These are phyloP conservation scores for Spheniscus mendiculus DNA, from an alignment of 2,113 vertebrate genomes.

Conservation along the genomic window DNA sequence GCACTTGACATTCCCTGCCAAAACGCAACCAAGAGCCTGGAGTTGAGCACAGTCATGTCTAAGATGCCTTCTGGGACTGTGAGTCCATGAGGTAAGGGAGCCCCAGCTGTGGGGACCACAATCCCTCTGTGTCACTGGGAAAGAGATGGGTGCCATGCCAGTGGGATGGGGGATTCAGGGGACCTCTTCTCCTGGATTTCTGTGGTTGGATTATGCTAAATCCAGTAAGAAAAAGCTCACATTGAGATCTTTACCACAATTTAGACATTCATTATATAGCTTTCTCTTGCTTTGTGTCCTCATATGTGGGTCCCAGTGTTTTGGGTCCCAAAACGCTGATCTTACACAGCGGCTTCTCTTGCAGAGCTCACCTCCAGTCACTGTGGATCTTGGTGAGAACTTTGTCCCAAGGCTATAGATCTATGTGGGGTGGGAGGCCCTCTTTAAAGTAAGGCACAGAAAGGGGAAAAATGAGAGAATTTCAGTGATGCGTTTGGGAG, in stretches of 20 bases:
- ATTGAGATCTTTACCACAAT: not conserved
- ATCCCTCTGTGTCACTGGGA: fast-evolving
- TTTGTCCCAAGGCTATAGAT: not conserved
- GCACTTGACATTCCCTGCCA: not conserved
- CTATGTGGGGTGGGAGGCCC: not conserved
- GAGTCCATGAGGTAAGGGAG: not conserved
- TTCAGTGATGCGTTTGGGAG: not conserved
- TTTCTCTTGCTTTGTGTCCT: not conserved
- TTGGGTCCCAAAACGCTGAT: not conserved
- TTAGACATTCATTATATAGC: not conserved
- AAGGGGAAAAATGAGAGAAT: not conserved
- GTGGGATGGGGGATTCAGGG: too few species aligned
- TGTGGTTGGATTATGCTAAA: not conserved
- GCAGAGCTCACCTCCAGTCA: not conserved
- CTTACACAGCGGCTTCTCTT: fast-evolving
- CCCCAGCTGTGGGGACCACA: fast-evolving
- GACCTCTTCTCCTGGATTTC: not conserved
- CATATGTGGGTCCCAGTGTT: not conserved
- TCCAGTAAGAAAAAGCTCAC: not conserved
- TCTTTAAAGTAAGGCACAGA: not conserved
- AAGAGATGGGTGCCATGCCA: not conserved
- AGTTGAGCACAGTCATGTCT: not conserved
- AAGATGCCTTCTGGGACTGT: not conserved
- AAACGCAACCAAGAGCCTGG: not conserved
- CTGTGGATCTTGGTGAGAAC: not conserved